phyloP scores from a whole-genome alignment of 2,888 invertebrate genomes.

The Hemaris fuciformis region DNA sequence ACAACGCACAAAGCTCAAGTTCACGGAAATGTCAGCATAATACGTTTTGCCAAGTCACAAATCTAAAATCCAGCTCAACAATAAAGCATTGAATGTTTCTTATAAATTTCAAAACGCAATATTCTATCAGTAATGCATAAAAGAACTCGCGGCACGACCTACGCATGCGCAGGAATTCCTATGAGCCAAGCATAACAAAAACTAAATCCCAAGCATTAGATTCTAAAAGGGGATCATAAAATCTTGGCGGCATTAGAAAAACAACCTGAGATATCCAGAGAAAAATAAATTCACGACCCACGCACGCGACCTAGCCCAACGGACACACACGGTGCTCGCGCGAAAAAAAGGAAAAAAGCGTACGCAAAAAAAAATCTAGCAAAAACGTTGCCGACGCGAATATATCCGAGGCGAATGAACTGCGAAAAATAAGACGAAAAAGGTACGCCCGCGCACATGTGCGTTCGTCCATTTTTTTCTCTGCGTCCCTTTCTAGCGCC shows the following conservation, averaged over 20 bases:
- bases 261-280: constrained; percentile 40
- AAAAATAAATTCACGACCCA: constrained; percentile 61
- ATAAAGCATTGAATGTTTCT: not conserved
- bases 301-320: constrained; percentile 70
- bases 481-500: constrained; percentile 65
- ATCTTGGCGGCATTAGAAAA: constrained; percentile 52
- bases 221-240: constrained; percentile 45
- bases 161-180: constrained; percentile 6
- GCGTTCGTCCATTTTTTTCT: constrained; percentile 76
- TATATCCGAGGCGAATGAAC: constrained; percentile 75
- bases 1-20: not conserved
- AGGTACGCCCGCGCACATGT: constrained; percentile 73
- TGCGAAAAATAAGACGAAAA: constrained; percentile 78
- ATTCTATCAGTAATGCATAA: constrained; percentile 4
- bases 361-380: constrained; percentile 21
- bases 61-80: not conserved
- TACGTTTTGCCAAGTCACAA: constrained; percentile 5
- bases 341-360: constrained; percentile 47
- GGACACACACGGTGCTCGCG: constrained; percentile 59
- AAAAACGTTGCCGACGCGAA: constrained; percentile 42
- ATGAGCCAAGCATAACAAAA: constrained; percentile 21
- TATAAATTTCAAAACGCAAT: constrained; percentile 4
- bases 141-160: not conserved
- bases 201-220: constrained; percentile 45
- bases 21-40: not conserved